Evolutionary conservation across 1,140 invertebrate genomes (phyloP).

Genomic region (Zelostemma sp.): DNA sequence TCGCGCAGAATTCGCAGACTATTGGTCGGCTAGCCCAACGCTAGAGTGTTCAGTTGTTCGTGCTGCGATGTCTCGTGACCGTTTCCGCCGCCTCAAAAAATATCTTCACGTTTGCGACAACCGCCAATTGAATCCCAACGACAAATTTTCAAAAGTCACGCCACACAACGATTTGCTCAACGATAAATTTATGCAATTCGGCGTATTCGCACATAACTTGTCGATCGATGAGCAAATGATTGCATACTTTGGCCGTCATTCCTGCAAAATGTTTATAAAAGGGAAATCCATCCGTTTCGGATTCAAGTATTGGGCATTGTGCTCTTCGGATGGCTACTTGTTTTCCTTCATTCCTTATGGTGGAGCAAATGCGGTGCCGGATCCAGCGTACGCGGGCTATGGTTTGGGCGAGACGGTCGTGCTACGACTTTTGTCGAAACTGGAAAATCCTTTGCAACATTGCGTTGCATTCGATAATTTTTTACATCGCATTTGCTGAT

Average conservation of each 20-base stretch:
- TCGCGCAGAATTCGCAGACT: neutral
- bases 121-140: neutral
- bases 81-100: neutral
- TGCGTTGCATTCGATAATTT: conserved; percentile 18
- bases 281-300: conserved; percentile 8
- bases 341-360: conserved; percentile 4
- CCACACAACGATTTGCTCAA: neutral
- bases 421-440: neutral
- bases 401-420: neutral
- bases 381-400: no score
- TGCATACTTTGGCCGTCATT: conserved; percentile 1
- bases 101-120: conserved; percentile 5
- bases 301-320: conserved; percentile 7
- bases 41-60: neutral
- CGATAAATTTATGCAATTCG: neutral
- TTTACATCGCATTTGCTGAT: conserved; percentile 12
- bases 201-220: conserved; percentile 8
- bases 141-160: neutral
- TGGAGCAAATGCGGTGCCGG: neutral
- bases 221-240: conserved; percentile 14
- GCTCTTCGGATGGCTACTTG: conserved; percentile 4
- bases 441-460: conserved; percentile 3
- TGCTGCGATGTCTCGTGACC: neutral
- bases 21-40: neutral
- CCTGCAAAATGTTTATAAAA: conserved; percentile 11